Evolutionary conservation across 2,113 vertebrate genomes (phyloP), one percentile per base, ranked within the genome.

Genomic region (Dasyprocta punctata): DNA sequence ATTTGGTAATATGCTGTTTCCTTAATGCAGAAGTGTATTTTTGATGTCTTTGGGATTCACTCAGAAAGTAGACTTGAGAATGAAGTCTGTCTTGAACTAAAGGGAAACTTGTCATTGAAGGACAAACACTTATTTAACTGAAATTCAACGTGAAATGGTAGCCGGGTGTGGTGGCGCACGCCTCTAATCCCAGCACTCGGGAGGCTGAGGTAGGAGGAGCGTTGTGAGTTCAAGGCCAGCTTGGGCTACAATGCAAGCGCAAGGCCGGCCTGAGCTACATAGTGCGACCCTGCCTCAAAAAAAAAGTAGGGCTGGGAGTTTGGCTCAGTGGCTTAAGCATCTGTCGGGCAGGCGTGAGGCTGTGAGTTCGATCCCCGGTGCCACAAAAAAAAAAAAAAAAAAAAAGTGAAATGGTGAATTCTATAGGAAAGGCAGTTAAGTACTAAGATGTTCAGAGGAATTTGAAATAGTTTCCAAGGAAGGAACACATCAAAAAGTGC

Each of bases 1-100:
- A 90, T 47, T 83, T 95, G 33, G 84, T 75, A 84, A 38, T 77
- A 58, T 36, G 28, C 47, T 67, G 10, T 90, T 86, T 93, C 26
- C 61, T 52, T 63, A 71, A 52, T 67, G 58, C 47, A 94, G 44
- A 49, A 78, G 84, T 93, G 1, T 84, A 44, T 65, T 81, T 82
- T 90, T 82, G 30, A 82, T 92, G n/a, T 28, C 61, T 91, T 95
- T 65, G 11, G n/a, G 41, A 80, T 82, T 96, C 75, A 71, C 17
- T 58, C 36, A 92, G 85, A 95, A 69, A 80, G 75, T 1, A 92
- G 38, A 49, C 84, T 90, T 90, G 28, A 96, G 14, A 80, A 90
- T 86, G 33, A 95, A 83, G 38, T 84, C 2, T 86, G 69, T 81
- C 24, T 89, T 92, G 71, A 89, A 92, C 58, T 83, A 92, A 87